Base-by-base conservation (phyloP, 1,140 invertebrate species). In the Euwallacea similis region DNA sequence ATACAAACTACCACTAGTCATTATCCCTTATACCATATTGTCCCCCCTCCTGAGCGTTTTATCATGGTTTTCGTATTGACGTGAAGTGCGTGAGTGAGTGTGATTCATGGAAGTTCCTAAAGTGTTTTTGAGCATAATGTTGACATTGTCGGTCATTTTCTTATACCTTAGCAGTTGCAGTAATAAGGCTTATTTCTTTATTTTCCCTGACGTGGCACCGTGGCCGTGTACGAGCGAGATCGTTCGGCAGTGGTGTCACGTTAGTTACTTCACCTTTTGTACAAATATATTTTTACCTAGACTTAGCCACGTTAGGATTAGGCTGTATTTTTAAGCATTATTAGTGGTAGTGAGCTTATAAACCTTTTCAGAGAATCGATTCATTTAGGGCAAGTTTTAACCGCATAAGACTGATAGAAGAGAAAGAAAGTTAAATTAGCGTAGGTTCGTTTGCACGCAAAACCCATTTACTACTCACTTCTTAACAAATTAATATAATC, bases 81-180 rank as follows among this genome's bases (percentile, higher is more conserved):
- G 13, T 13, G 6, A 50, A 50, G 9, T 50, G 9, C 7, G 53
- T 54, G 46, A 65, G 54, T 41, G 63, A 54, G 43, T 55, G 63
- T 55, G 63, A n/a, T 65, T 8, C 13, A 41, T 65, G 50, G 53
- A 65, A 65, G 63, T 65, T 65, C 63, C 63, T 65, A 65, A 65
- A 54, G 4, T 16, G 55, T 15, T 8, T 44, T 16, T 47, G 63
- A 65, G 63, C 63, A 41, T 65, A 65, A 46, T 55, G 15, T 61
- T 61, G 59, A 61, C 59, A 61, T 13, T 58, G 21, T 33, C 21
- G 21, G 21, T 33, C 21, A 33, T 33, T 33, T 33, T 56, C 33
- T 56, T 15, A 56, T 33, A 33, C 21, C 21, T 33, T 33, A 33
- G 21, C 21, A 33, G 21, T 33, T 13, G 46, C 13, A 50, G 46